phyloP scores from a whole-genome alignment of 2,113 vertebrate species.

The Oncorhynchus tshawytscha region DNA sequence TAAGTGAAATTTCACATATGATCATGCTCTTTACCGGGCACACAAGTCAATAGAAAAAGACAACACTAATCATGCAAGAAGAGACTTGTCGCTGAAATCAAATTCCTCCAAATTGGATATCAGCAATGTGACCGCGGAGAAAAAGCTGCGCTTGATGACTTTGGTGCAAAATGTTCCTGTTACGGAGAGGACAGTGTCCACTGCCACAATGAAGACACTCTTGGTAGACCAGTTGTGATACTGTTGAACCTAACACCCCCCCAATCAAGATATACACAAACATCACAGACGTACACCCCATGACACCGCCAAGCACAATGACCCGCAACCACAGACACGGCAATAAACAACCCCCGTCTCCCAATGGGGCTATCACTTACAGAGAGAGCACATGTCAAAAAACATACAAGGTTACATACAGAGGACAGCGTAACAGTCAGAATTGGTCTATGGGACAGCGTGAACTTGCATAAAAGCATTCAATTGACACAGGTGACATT shows the following conservation, averaged over 20 bases:
- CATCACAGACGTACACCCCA: constrained; percentile 63
- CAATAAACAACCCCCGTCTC: constrained; percentile 61
- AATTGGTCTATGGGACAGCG: no score
- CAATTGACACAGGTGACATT: neutral
- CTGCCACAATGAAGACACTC: constrained; percentile 74
- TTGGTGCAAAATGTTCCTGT: constrained; percentile 78
- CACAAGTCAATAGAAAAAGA: constrained; percentile 76
- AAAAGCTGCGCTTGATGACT: constrained; percentile 77
- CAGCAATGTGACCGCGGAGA: constrained; percentile 50
- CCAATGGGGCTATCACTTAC: constrained; percentile 39
- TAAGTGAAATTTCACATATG: constrained; percentile 72
- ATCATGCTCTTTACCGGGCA: constrained; percentile 72
- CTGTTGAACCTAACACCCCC: constrained; percentile 47
- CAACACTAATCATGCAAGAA: constrained; percentile 76
- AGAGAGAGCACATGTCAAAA: constrained; percentile 64
- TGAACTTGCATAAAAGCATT: no score
- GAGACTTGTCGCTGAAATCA: constrained; percentile 51
- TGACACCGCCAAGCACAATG: constrained; percentile 61
- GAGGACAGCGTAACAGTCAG: neutral
- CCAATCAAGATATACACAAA: constrained; percentile 57
- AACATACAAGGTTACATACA: constrained; percentile 3
- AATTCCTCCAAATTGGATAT: constrained; percentile 58
- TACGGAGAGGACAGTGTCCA: constrained; percentile 70
- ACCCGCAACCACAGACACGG: constrained; percentile 70
- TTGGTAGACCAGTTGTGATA: constrained; percentile 75